Evolutionary conservation across 2,113 vertebrate species (phyloP), one percentile per base, ranked within the genome.

Genomic region (Trematomus loennbergii): DNA sequence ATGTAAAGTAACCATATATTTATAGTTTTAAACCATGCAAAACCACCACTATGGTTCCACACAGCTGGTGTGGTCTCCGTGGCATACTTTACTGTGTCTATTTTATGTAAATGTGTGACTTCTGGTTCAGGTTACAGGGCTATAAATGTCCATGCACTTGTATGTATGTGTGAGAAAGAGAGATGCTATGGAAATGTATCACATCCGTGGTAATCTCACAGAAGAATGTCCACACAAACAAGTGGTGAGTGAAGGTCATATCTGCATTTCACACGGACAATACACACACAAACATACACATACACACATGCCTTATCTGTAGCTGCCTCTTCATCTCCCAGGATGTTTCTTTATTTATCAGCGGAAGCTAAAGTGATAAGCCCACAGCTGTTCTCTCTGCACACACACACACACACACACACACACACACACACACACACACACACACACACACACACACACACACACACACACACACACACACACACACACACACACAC

Each of bases 331-430:
- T 79, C 79, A 60, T 81, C 64, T 80, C 78, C 65, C 58, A 50
- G 74, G 45, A 20, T 17, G 53, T 66, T 52, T 75, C 83, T 87
- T 89, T 88, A 88, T 91, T 91, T 90, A 87, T 83, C 83, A 83
- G 43, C n/a, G 25, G 67, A 76, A 78, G 67, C 71, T 36, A 48
- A 73, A 81, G 76, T 79, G 83, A 92, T 83, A 74, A 82, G 83
- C 59, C 33, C 71, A 82, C 89, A 91, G 88, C 89, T 92, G 89
- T 81, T 92, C 66, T 78, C 59, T 43, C 48, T 40, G 45, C 76
- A 68, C 25, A n/a, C 12, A 74, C 3, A n/a, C 43, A 53, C 29
- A 59, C 50, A 71, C 68, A 74, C 25, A n/a, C n/a, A n/a, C n/a
- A n/a, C n/a, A n/a, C 45, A 67, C 64, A 71, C 43, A 57, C 45